These are phyloP conservation scores for Chaetodon auriga DNA, from an alignment of 2,113 vertebrate genomes.

Conservation along the genomic window DNA sequence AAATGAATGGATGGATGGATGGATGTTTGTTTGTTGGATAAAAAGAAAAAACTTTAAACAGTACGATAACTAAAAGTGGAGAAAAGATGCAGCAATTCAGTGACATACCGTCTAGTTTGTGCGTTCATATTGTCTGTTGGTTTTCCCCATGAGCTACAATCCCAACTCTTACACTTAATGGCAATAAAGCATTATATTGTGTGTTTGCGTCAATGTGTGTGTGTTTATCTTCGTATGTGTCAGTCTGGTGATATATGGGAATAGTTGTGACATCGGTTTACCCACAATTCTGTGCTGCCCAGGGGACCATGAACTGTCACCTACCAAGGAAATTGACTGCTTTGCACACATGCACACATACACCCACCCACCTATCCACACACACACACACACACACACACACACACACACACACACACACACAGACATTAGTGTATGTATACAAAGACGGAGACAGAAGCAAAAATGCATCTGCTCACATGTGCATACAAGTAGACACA, in stretches of 20 bases:
- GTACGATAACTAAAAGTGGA: neutral
- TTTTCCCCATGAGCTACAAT: slow-evolving; percentile 32
- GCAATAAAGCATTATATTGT: slow-evolving; percentile 3
- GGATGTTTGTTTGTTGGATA: neutral
- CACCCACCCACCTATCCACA: neutral
- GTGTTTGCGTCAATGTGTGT: slow-evolving; percentile 10
- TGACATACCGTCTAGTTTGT: slow-evolving; percentile 29
- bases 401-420: slow-evolving; percentile 4
- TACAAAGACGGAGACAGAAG: slow-evolving; percentile 14
- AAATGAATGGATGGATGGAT: too few relatives aligned
- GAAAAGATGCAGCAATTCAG: slow-evolving; percentile 21
- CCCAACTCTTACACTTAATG: slow-evolving; percentile 15
- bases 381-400: slow-evolving; percentile 8
- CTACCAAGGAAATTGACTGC: slow-evolving; percentile 71
- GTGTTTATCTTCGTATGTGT: slow-evolving; percentile 26
- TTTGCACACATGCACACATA: slow-evolving; percentile 34
- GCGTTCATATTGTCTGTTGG: slow-evolving; percentile 5
- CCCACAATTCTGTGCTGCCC: slow-evolving; percentile 64
- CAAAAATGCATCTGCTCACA: slow-evolving; percentile 35
- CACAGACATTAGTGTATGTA: neutral
- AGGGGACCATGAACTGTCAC: slow-evolving; percentile 76
- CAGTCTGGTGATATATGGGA: slow-evolving; percentile 68
- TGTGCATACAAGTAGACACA: slow-evolving; percentile 4
- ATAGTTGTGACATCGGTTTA: slow-evolving; percentile 75
- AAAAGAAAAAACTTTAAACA: slow-evolving; percentile 7